phyloP scores from a whole-genome alignment of 2,113 vertebrate genomes.

The Aviceda subcristata region DNA sequence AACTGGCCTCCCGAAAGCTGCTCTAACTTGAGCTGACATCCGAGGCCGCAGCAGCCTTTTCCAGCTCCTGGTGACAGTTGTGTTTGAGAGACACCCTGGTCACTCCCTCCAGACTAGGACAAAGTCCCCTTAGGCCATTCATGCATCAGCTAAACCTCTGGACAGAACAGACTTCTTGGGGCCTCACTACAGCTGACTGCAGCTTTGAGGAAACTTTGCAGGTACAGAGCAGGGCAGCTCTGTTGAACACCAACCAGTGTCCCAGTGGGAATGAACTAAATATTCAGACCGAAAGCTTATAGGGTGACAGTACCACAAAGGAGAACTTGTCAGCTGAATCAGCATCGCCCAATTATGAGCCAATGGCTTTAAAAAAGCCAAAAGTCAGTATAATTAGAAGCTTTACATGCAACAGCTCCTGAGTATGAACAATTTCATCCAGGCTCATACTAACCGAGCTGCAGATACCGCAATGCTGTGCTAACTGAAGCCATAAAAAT shows the following conservation, averaged over 20 bases:
- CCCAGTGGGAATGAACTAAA: neutral
- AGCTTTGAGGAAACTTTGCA: neutral
- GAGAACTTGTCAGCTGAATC: neutral
- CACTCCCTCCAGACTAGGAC: neutral
- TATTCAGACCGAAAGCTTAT: neutral
- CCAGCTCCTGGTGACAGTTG: neutral
- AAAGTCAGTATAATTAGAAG: neutral
- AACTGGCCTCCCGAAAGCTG: neutral
- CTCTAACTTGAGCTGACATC: neutral
- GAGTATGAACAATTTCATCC: neutral
- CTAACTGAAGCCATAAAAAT: constrained; percentile 19
- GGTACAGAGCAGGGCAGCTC: neutral
- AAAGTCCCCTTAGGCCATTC: neutral
- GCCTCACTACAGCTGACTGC: neutral
- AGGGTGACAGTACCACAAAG: neutral
- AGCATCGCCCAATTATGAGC: neutral
- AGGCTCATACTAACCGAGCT: neutral
- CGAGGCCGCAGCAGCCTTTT: neutral
- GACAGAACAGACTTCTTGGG: neutral
- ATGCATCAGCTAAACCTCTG: neutral
- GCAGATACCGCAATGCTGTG: constrained; percentile 64
- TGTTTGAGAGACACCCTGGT: neutral
- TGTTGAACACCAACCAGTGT: neutral
- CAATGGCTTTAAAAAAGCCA: neutral
- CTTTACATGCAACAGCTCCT: neutral